phyloP scores from a whole-genome alignment of 1,140 invertebrate species.

The Pissodes strobi region DNA sequence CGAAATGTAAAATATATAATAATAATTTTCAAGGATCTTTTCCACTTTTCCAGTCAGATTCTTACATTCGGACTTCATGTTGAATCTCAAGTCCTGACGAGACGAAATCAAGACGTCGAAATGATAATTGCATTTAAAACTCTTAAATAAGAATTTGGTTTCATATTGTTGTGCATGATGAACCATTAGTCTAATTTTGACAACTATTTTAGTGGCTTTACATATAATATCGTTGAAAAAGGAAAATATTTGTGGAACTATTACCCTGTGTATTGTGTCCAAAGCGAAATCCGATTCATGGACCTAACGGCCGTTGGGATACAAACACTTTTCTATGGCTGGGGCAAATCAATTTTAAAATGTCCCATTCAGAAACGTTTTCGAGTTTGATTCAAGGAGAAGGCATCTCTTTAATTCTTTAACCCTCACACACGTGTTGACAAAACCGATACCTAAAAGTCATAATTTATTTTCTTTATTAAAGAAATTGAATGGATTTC shows the following conservation, averaged over 20 bases:
- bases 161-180: too few relatives aligned
- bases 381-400: slow-evolving; percentile 35
- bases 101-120: too few relatives aligned
- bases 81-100: too few relatives aligned
- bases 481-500: slow-evolving; percentile 38
- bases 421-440: slow-evolving; percentile 45
- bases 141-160: too few relatives aligned
- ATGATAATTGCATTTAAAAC: too few relatives aligned
- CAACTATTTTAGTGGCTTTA: too few relatives aligned
- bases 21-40: too few relatives aligned
- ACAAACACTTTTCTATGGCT: not conserved
- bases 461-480: slow-evolving; percentile 44
- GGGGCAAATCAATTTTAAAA: slow-evolving; percentile 9
- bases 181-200: too few relatives aligned
- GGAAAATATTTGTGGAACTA: slow-evolving; percentile 29
- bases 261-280: not conserved
- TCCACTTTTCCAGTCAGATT: too few relatives aligned
- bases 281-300: not conserved
- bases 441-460: slow-evolving; percentile 42
- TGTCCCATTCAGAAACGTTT: slow-evolving; percentile 15
- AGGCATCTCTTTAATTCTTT: slow-evolving; percentile 29
- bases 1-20: too few relatives aligned
- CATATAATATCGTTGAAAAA: slow-evolving; percentile 9
- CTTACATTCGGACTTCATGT: too few relatives aligned
- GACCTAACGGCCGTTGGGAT: not conserved